These are phyloP conservation scores for Lysiphlebus fabarum DNA, from an alignment of 1,140 invertebrate genomes.

Conservation along the genomic window DNA sequence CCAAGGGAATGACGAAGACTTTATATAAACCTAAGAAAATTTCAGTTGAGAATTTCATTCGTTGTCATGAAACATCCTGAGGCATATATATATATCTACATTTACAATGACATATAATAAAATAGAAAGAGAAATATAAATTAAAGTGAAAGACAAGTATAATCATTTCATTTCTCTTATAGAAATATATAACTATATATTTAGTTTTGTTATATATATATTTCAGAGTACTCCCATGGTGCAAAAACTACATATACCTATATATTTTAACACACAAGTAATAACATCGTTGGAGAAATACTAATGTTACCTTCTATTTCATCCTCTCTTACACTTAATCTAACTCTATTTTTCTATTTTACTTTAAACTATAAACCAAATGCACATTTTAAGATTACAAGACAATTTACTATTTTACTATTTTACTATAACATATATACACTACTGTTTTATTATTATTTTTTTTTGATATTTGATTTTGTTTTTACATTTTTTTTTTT, in stretches of 20 bases:
- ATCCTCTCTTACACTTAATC: background rate
- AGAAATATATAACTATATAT: constrained; percentile 17
- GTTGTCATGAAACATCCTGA: background rate
- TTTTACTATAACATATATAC: constrained; percentile 3
- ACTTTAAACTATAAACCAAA: background rate
- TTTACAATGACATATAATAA: constrained; percentile 4
- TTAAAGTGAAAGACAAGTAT: no score
- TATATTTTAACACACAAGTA: constrained; percentile 17
- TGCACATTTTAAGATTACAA: constrained; percentile 21
- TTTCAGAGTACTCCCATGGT: constrained; percentile 10
- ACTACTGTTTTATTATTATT: constrained; percentile 2
- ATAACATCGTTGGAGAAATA: constrained; percentile 23
- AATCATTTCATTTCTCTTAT: constrained; percentile 1
- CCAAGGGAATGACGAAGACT: background rate
- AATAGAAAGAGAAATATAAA: no score
- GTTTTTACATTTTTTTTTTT: constrained; percentile 1
- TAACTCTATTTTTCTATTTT: background rate
- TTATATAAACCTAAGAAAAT: background rate
- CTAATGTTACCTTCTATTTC: constrained; percentile 10
- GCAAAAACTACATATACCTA: background rate
- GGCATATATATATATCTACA: background rate
- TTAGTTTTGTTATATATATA: background rate
- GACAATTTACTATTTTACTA: constrained; percentile 19
- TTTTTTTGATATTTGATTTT: background rate
- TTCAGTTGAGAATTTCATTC: constrained; percentile 8